Evolutionary conservation across 2,888 invertebrate species (phyloP), one percentile per base, ranked within the genome.

Genomic region (Rotaria magnacalcarata): DNA sequence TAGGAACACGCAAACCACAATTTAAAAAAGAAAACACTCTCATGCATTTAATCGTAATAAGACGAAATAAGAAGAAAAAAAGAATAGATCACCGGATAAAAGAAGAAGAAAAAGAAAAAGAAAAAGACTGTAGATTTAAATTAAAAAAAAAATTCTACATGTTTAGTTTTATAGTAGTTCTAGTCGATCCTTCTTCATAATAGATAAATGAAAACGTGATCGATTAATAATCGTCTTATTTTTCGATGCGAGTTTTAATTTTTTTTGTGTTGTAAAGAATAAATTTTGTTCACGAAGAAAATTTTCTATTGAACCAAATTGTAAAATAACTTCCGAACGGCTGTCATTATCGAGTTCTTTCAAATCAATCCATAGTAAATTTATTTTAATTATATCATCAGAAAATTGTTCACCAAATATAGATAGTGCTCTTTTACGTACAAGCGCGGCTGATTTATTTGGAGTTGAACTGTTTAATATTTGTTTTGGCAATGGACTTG

Each of bases 281-380:
- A 80, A 47, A 19, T 47, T 24, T 80, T 80, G 47, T 80, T 80
- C 80, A 47, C 6, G 24, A n/a, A 47, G 47, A 80, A 80, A 80
- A n/a, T 80, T 80, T 80, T 80, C 47, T n/a, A 47, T 47, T 43
- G 80, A 80, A n/a, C 80, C 80, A 47, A 80, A 80, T 47, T 80
- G 80, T 47, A 47, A 47, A 47, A 47, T 24, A n/a, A 80, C 24
- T 80, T 80, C 80, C 19, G 43, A 47, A 11, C 24, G 43, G 19
- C 47, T 47, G 11, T 80, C 80, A 47, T 80, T 11, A 47, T 80
- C 80, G 2, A 80, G 41, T 47, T 80, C 80, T 14, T 80, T 80
- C 47, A 80, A 10, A 80, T 80, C 47, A 47, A 80, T 47, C 80
- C 80, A 80, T 47, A 80, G 14, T 47, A 80, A 47, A 80, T 80